phyloP scores from a whole-genome alignment of 2,113 vertebrate genomes.

The Mobula birostris region DNA sequence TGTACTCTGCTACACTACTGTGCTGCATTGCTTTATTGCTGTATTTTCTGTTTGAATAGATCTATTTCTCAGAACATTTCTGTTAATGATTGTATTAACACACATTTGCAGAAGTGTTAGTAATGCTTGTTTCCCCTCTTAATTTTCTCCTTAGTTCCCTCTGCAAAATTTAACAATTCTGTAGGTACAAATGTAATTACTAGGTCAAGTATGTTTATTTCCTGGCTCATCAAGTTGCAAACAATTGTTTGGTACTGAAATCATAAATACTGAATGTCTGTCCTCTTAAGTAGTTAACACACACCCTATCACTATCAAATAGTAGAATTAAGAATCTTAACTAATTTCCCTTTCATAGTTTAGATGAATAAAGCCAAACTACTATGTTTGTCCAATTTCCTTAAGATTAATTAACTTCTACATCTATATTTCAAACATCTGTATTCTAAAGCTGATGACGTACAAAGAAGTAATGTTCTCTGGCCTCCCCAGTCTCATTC shows the following conservation, averaged over 20 bases:
- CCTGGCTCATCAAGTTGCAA: background rate
- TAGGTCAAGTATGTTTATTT: background rate
- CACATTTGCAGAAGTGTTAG: background rate
- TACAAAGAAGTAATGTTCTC: background rate
- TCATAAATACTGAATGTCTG: background rate
- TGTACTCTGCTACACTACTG: no score
- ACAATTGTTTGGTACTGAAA: background rate
- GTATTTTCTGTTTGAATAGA: background rate
- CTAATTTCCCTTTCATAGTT: background rate
- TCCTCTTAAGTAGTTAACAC: background rate
- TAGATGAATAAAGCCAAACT: background rate
- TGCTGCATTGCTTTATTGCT: background rate
- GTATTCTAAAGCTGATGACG: background rate
- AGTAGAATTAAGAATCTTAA: background rate
- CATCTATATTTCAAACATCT: constrained; percentile 13
- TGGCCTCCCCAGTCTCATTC: background rate
- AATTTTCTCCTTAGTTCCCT: background rate
- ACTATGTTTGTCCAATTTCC: background rate
- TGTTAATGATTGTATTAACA: background rate
- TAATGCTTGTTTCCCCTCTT: background rate
- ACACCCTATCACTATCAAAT: background rate
- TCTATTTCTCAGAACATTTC: background rate
- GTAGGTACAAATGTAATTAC: background rate
- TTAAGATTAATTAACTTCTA: background rate
- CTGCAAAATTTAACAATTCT: background rate